Percentiles rank a stretch among this genome's conserved stretches.
Conservation (phyloP, 1,140 invertebrate genomes). For the Linepithema humile region DNA sequence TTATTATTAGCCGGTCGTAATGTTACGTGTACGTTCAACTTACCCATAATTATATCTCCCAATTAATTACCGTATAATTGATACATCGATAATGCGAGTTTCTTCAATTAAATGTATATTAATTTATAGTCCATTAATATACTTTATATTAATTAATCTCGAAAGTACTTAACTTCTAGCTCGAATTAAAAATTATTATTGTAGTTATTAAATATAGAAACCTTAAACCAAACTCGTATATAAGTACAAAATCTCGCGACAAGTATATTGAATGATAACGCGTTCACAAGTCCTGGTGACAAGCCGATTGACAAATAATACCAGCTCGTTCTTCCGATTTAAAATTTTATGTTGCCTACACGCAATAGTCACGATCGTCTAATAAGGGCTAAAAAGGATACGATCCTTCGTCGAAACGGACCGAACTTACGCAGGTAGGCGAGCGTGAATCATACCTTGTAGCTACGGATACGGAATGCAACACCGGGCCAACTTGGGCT, state of each 20-base stretch:
- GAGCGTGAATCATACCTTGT: conserved; percentile 72
- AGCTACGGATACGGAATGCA: conserved; percentile 53
- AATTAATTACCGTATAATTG: not conserved
- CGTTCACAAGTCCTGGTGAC: not conserved
- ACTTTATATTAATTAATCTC: not conserved
- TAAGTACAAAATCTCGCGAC: not conserved
- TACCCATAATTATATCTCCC: not conserved
- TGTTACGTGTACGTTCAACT: not conserved
- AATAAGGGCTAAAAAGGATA: conserved; percentile 51
- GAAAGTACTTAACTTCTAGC: not conserved
- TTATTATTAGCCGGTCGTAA: conserved; percentile 21
- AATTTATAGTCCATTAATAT: not conserved
- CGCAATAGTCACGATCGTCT: not conserved
- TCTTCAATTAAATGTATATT: not conserved
- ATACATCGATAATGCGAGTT: not conserved
- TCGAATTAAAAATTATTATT: not conserved
- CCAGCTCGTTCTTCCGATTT: not conserved
- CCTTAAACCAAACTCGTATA: too few relatives aligned
- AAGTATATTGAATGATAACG: not conserved
- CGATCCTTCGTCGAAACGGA: conserved; percentile 59
- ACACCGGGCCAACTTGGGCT: conserved; percentile 59
- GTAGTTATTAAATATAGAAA: too few relatives aligned
- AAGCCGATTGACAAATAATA: not conserved
- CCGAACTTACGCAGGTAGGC: conserved; percentile 68
- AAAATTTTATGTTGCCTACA: conserved; percentile 11